phyloP scores from a whole-genome alignment of 2,113 vertebrate species.

The Lamprologus sp. region DNA sequence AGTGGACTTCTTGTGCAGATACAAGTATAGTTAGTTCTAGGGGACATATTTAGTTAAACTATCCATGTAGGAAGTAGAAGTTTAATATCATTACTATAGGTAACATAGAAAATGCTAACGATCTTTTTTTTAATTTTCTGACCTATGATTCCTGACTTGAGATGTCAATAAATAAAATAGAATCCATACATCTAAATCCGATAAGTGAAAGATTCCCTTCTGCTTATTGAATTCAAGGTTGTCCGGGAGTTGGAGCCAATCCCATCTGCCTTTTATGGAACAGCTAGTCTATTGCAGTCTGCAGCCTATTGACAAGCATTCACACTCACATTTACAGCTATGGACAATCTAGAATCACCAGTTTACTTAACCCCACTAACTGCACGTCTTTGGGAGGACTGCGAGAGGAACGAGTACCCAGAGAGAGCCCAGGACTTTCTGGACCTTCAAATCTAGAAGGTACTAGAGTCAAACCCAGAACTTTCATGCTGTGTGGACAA shows the following conservation, averaged over 20 bases:
- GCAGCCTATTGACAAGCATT: not conserved
- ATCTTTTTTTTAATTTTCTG: not conserved
- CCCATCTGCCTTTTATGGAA: not conserved
- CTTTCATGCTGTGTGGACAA: not conserved
- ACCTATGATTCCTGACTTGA: not conserved
- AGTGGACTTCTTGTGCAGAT: not conserved
- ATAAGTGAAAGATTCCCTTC: not conserved
- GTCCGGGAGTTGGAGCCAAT: not conserved
- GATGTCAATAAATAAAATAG: not conserved
- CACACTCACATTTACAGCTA: not conserved
- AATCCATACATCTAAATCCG: not conserved
- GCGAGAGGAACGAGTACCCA: not conserved
- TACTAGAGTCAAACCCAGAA: not conserved
- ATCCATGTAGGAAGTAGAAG: not conserved
- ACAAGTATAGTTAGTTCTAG: not conserved
- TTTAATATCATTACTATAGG: not conserved
- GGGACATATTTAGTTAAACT: not conserved
- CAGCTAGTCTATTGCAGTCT: not conserved
- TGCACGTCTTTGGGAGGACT: not conserved
- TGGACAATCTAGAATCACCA: not conserved
- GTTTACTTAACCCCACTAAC: not conserved
- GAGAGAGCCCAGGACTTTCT: not conserved
- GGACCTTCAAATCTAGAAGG: not conserved
- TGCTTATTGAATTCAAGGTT: not conserved
- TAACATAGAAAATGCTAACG: not conserved